Conservation (phyloP, 2,888 invertebrate species). For the Rotaria magnacalcarata region DNA sequence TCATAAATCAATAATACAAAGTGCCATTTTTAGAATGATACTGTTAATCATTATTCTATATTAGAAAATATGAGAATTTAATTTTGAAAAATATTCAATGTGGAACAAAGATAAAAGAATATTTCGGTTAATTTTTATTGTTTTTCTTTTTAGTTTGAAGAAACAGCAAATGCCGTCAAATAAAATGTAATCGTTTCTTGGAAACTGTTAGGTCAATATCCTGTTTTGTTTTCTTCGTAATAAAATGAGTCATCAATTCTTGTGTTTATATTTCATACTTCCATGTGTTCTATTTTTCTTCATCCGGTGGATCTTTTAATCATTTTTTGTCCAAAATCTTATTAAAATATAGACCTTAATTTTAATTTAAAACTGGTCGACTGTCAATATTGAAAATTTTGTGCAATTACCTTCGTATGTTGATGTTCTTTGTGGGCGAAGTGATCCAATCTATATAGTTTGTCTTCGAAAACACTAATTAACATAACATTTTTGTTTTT, state of each 20-base stretch:
- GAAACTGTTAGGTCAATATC: too few species aligned
- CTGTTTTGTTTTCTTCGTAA: not conserved
- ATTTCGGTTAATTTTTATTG: too few species aligned
- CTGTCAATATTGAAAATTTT: not conserved
- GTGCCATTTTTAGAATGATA: too few species aligned
- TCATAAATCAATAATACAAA: too few species aligned
- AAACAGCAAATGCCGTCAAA: not conserved
- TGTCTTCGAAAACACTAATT: not conserved
- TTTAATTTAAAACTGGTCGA: not conserved
- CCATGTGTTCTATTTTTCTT: not conserved
- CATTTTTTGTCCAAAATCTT: too few species aligned
- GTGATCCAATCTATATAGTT: not conserved
- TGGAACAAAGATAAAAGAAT: too few species aligned
- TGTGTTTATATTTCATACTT: not conserved
- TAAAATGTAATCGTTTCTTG: not conserved
- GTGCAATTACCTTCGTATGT: not conserved
- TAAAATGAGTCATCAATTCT: too few species aligned
- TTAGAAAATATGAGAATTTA: too few species aligned
- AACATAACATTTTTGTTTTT: too few species aligned
- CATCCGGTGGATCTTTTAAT: not conserved
- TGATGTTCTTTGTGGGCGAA: not conserved
- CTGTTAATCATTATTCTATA: too few species aligned
- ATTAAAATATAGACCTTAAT: too few species aligned
- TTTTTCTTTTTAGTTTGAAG: not conserved
- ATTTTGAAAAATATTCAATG: too few species aligned